Percentiles rank a stretch among this genome's conserved stretches.
Evolutionary conservation across 2,797 vertebrate species (phyloP).

Genomic region (Gallinago solitaria): DNA sequence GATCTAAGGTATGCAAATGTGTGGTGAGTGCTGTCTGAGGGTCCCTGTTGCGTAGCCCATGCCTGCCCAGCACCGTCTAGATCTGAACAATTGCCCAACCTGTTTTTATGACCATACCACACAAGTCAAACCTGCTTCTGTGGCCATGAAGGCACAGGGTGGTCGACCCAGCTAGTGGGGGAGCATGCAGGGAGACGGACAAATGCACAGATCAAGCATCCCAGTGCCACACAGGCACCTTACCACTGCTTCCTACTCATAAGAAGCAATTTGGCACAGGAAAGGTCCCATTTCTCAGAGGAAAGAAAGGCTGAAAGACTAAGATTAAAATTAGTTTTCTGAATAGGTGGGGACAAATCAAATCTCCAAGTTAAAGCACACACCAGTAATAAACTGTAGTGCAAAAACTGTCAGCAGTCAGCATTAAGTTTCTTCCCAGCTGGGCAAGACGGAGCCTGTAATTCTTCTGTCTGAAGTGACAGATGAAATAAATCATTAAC

Average conservation of each 20-base stretch:
- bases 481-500: conserved; percentile 37
- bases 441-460: background rate
- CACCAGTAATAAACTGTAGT: background rate
- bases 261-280: background rate
- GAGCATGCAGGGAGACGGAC: background rate
- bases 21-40: background rate
- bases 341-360: background rate
- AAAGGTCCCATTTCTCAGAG: background rate
- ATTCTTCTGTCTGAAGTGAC: conserved; percentile 1
- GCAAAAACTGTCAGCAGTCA: background rate
- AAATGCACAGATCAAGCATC: background rate
- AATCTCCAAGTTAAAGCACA: background rate
- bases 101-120: background rate
- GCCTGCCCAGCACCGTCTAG: rapidly evolving
- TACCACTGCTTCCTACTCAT: background rate
- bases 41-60: background rate
- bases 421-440: background rate
- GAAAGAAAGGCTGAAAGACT: background rate
- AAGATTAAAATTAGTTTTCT: background rate
- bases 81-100: background rate
- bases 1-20: background rate
- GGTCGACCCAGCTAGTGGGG: background rate
- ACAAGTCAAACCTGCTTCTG: background rate
- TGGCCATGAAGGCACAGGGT: background rate
- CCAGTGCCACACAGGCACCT: background rate